Base-by-base conservation (phyloP, 2,888 invertebrate species). In the Sinotaia quadrata region DNA sequence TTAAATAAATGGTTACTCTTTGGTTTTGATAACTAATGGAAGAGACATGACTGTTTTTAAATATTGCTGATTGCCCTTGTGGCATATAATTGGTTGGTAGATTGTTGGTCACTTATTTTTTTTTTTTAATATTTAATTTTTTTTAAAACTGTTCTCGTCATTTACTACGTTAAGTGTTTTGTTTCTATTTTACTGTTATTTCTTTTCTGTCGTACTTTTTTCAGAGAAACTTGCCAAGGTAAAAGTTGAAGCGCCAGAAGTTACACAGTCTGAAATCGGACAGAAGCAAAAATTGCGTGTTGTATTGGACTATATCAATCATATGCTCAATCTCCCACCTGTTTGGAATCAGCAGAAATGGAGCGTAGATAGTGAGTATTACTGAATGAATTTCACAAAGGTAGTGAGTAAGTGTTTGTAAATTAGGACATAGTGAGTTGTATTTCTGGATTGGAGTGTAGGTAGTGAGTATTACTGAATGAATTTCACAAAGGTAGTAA, bases 231-330 rank as follows among this genome's bases (percentile, higher is more conserved):
- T 97, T 57, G 94, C 96, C 0, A 93, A 93, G 29, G 93, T 93
- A 61, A 94, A 96, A 88, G 90, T 99, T 57, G 97, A 98, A 89
- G 97, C 98, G 4, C 95, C 97, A 0, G 98, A 99, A 90, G 98
- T 99, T 1, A 97, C 98, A 0, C 98, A 98, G 88, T 97, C 97
- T 0, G 98, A 98, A 88, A 81, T 85, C 34, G 87, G 87, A 0
- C 99, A 99, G 88, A 93, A 95, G 74, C 96, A 98, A 86, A 99
- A 99, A 85, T 89, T 99, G 37, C 91, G 93, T 69, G 93, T 96
- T 71, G 97, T 98, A 44, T 89, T 99, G 51, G 93, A 93, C 77
- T 93, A 95, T 72, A 94, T 96, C 21, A 97, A 97, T 89, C 92
- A 93, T 86, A 94, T 96, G 41, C 81, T 90, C 61, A 87, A 87